phyloP scores from a whole-genome alignment of 1,140 invertebrate species.

The Triops longicaudatus region DNA sequence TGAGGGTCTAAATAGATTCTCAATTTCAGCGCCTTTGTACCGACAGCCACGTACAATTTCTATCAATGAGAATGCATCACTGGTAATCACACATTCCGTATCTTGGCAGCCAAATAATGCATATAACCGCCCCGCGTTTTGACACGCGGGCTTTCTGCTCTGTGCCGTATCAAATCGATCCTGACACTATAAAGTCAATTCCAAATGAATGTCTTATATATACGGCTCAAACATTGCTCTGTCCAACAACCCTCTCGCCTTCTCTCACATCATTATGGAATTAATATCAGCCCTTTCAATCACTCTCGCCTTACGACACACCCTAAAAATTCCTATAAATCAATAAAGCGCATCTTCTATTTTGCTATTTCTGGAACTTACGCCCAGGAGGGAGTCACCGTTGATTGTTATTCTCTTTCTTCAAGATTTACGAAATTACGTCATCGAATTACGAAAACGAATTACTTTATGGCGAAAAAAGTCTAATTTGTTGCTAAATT shows the following conservation, averaged over 20 bases:
- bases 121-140: background rate
- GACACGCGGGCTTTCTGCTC: background rate
- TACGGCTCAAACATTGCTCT: background rate
- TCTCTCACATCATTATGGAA: background rate
- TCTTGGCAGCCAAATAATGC: conserved; percentile 9
- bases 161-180: conserved; percentile 2
- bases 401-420: too few species aligned
- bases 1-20: background rate
- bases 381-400: too few species aligned
- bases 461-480: too few species aligned
- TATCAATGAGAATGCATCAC: background rate
- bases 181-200: conserved; percentile 6
- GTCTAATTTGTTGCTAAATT: too few species aligned
- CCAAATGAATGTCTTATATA: background rate
- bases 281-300: conserved; percentile 4
- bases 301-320: background rate
- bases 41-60: background rate
- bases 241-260: background rate
- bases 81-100: background rate
- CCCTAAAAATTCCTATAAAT: background rate
- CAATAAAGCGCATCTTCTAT: background rate
- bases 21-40: conserved; percentile 7
- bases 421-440: too few species aligned
- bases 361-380: background rate
- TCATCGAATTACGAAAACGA: too few species aligned